Conservation (phyloP, 1,140 invertebrate genomes). For the Orchestia grillus region DNA sequence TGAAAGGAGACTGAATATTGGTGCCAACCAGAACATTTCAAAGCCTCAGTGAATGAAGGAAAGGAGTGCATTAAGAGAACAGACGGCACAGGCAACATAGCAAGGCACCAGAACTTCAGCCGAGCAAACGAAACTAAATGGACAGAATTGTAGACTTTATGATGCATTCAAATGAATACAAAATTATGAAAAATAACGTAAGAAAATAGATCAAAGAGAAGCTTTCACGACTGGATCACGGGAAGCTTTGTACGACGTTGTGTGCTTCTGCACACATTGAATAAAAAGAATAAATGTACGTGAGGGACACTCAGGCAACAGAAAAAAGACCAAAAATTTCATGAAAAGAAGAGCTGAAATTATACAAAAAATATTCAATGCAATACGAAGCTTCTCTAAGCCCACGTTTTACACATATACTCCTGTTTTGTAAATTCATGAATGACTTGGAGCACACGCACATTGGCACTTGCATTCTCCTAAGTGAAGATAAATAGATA, state of each 20-base stretch:
- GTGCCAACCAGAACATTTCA: constrained; percentile 6
- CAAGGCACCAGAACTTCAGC: neutral
- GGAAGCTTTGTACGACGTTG: neutral
- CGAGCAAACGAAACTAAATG: neutral
- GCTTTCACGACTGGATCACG: neutral
- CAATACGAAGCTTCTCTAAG: too few species aligned
- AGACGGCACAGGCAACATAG: neutral
- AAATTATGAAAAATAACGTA: neutral
- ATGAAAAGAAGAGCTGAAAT: neutral
- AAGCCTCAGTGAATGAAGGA: constrained; percentile 46
- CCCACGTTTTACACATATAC: too few species aligned
- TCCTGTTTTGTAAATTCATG: too few species aligned
- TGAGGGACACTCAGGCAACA: neutral
- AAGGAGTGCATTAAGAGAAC: neutral
- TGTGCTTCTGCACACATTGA: neutral
- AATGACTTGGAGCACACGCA: too few species aligned
- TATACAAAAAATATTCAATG: neutral
- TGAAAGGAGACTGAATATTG: neutral
- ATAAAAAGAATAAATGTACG: neutral
- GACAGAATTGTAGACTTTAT: neutral
- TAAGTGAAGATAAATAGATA: too few species aligned
- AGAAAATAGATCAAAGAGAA: neutral
- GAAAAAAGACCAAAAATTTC: neutral
- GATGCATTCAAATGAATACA: neutral
- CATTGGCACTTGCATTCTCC: too few species aligned